Evolutionary conservation across 2,113 vertebrate species (phyloP), one percentile per base, ranked within the genome.

Genomic region (Malurus cyaneus): DNA sequence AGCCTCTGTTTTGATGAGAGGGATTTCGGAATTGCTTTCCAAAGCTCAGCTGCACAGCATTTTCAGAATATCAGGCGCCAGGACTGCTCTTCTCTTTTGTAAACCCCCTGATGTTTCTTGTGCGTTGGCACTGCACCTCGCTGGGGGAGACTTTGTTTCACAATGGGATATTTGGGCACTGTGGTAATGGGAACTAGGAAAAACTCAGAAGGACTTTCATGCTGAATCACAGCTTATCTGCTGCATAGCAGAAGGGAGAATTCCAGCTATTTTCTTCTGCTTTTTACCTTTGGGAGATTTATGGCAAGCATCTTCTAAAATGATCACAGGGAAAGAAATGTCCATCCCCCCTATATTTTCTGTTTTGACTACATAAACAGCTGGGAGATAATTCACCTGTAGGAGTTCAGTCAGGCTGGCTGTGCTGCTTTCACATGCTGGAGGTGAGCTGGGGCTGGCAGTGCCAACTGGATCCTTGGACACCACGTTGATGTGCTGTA

Each of bases 131-230:
- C 89, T 56, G 67, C 94, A 93, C 89, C 92, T 96, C 82, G 1
- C 90, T 86, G 91, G 89, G 86, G 86, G 95, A 90, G 89, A 84
- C 84, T 89, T 78, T 46, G 67, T 73, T 94, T 90, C 87, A 95
- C 91, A 94, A 83, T 89, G 60, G 94, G 94, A 87, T 91, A 91
- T 94, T 94, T 96, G 81, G 94, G 67, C 91, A 87, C 74, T 95
- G 80, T 11, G 3, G 78, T 90, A 92, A 89, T 67, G 88, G 39
- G 76, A 94, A 86, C 72, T 21, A 60, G 74, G 82, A 59, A 57
- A n/a, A 73, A 52, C 31, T 82, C 78, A 13, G 74, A 79, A 84
- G 47, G 80, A 80, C 74, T 93, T 94, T 57, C 50, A 44, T 54
- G 62, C 70, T 91, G 64, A 92, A 84, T 88, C 72, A 74, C 67